Conservation (phyloP, 30 jellyfish, hydroid and myxozoan species). For the Turritopsis dohrnii region DNA sequence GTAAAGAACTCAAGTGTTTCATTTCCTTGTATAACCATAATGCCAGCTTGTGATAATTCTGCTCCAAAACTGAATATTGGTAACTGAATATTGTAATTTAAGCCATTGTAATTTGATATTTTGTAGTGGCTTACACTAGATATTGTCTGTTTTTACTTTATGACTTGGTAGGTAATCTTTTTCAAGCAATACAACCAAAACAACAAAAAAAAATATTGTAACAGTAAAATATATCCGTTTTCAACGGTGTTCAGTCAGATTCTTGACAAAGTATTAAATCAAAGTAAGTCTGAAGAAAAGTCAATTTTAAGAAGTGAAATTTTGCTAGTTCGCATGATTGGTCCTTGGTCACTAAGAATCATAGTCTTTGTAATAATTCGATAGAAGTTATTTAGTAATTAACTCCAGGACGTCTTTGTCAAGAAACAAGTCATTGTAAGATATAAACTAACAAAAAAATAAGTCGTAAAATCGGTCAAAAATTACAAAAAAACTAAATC, state of each 20-base stretch:
- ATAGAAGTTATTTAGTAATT: neutral
- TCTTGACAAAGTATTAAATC: neutral
- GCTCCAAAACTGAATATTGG: neutral
- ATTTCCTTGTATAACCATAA: neutral
- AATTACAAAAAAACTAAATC: conserved; percentile 37
- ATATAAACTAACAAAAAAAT: conserved; percentile 8
- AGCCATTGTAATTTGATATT: neutral
- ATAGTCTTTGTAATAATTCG: neutral
- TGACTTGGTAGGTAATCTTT: neutral
- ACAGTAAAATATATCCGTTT: neutral
- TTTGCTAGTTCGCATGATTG: too few species aligned
- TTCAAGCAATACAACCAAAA: neutral
- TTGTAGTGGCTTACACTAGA: neutral
- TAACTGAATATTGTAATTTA: neutral
- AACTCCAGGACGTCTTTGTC: neutral
- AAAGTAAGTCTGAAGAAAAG: neutral
- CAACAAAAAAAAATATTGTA: neutral
- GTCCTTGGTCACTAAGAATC: neutral
- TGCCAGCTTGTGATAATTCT: too few species aligned
- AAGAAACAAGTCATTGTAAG: neutral
- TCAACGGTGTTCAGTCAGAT: neutral
- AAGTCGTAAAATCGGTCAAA: conserved; percentile 18
- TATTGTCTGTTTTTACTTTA: conserved; percentile 4
- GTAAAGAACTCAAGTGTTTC: neutral
- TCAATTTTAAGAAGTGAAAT: neutral